Conservation (phyloP, 2,888 invertebrate species). For the Crepidodera aurea region DNA sequence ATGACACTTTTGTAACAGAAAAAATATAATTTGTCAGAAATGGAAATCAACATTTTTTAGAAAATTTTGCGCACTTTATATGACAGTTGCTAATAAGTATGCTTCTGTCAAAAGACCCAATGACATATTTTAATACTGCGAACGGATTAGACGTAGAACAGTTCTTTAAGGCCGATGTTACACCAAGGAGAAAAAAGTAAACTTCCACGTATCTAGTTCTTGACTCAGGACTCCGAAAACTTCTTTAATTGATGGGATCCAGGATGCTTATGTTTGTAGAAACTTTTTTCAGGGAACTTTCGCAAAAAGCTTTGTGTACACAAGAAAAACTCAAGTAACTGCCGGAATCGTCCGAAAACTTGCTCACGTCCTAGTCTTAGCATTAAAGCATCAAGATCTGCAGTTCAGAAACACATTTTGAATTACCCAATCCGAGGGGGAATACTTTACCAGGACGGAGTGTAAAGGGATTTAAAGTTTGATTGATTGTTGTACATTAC, state of each 20-base stretch:
- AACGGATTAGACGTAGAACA: not conserved
- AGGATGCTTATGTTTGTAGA: conserved; percentile 40
- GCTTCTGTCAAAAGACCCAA: no score
- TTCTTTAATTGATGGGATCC: conserved; percentile 45
- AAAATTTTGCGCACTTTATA: no score
- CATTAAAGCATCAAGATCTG: conserved; percentile 35
- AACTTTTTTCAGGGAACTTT: conserved; percentile 38
- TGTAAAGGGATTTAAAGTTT: not conserved
- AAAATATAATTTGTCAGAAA: no score
- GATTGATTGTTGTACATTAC: no score
- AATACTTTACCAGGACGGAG: conserved; percentile 17
- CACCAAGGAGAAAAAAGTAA: conserved; percentile 3
- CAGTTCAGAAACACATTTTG: conserved; percentile 45
- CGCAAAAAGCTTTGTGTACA: conserved; percentile 31
- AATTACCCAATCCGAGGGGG: conserved; percentile 43
- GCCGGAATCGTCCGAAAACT: conserved; percentile 41
- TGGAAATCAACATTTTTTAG: no score
- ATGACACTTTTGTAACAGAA: no score
- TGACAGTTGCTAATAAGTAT: no score
- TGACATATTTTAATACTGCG: not conserved
- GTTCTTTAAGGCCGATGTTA: not conserved
- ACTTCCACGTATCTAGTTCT: conserved; percentile 31
- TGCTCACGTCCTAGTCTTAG: conserved; percentile 32
- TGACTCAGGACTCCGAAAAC: conserved; percentile 23
- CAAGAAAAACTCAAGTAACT: conserved; percentile 41